Evolutionary conservation across 2,888 invertebrate species (phyloP).

Genomic region (Gisinianus flammeolus): DNA sequence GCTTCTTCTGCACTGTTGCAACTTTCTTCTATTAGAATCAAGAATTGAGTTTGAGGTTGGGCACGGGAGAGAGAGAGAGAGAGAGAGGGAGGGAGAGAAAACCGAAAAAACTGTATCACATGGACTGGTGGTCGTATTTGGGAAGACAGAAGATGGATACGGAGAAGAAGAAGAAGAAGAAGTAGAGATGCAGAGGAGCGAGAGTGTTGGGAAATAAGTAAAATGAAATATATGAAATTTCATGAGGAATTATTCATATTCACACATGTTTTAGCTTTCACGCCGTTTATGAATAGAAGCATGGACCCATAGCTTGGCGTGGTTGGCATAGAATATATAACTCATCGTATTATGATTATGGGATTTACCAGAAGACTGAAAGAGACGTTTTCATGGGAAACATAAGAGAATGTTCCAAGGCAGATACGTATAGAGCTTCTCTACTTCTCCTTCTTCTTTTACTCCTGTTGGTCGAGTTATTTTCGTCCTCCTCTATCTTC

Average conservation of each 20-base stretch:
- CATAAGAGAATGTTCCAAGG: conserved; percentile 17
- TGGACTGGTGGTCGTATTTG: not conserved
- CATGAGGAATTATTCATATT: conserved; percentile 34
- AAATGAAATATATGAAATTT: conserved; percentile 33
- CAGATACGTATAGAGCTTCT: not conserved
- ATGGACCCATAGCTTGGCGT: conserved; percentile 12
- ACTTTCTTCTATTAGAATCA: not conserved
- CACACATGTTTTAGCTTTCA: conserved; percentile 40
- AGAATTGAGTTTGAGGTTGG: not conserved
- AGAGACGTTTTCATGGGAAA: conserved; percentile 39
- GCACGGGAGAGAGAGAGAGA: not conserved
- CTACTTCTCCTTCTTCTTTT: not conserved
- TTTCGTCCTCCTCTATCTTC: conserved; percentile 29
- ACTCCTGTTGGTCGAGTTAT: conserved; percentile 37
- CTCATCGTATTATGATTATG: conserved; percentile 41
- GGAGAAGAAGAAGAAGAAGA: not conserved
- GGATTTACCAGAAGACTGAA: conserved; percentile 36
- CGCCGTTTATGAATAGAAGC: conserved; percentile 34
- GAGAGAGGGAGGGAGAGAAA: not conserved
- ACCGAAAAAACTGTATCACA: not conserved
- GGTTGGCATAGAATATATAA: conserved; percentile 27
- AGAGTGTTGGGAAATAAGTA: conserved; percentile 22
- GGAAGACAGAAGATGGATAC: no score
- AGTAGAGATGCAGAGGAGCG: not conserved
- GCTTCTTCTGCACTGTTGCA: conserved; percentile 7